Evolutionary conservation across 2,113 vertebrate genomes (phyloP).

Genomic region (Craseonycteris thonglongyai): DNA sequence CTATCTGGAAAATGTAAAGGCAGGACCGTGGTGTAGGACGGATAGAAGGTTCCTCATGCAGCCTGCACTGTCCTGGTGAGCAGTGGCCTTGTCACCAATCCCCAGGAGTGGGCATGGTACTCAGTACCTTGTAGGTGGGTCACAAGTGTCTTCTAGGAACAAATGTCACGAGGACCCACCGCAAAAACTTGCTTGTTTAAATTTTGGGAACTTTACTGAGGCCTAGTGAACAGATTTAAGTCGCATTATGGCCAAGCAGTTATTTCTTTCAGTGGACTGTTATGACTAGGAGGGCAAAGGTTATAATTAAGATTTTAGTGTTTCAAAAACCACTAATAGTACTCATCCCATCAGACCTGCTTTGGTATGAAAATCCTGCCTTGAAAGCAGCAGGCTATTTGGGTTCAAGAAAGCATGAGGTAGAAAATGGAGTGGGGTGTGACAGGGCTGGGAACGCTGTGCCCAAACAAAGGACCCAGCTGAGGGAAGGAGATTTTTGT

Average conservation of each 20-base stretch:
- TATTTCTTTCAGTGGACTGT: background rate
- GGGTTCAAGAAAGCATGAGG: background rate
- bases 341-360: background rate
- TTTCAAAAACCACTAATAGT: background rate
- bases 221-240: slow-evolving; percentile 9
- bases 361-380: slow-evolving; percentile 13
- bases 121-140: background rate
- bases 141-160: background rate
- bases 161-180: background rate
- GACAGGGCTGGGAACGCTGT: background rate
- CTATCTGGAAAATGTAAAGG: background rate
- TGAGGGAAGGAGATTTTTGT: background rate
- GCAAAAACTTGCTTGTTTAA: background rate
- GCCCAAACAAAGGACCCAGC: background rate
- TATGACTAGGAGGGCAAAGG: background rate
- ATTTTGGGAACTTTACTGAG: slow-evolving; percentile 20
- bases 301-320: slow-evolving; percentile 22
- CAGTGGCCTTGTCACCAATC: background rate
- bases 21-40: background rate
- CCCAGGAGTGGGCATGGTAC: background rate
- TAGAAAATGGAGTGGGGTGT: fast-evolving
- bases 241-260: background rate
- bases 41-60: background rate
- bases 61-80: background rate
- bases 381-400: background rate